Base-by-base conservation (phyloP, 2,113 vertebrate species). In the Poeciliopsis prolifica region DNA sequence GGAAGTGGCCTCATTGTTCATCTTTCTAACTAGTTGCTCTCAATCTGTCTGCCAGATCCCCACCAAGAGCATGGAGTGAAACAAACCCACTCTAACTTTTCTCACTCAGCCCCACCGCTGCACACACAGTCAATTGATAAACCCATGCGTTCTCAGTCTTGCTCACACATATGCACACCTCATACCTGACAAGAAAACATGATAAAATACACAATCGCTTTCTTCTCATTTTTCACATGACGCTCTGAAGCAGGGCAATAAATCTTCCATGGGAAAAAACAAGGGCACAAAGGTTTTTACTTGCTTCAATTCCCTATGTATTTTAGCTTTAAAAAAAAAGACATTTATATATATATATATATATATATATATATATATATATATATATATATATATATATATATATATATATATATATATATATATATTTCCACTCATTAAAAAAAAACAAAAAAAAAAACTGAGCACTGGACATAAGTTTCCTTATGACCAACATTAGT, bases 21-120 rank as follows among this genome's bases (percentile, higher is more conserved):
- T 77, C 86, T 81, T 88, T 89, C 88, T 92, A 94, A 94, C 90
- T 89, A 93, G 93, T 88, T 92, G 92, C 89, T 92, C 91, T 93
- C 90, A 94, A 94, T 93, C 93, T 93, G 88, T 91, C 81, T 84
- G 86, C 90, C 90, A 90, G 90, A 94, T 91, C 87, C 89, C 78
- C 82, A 86, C 87, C 80, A 81, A 83, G 75, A 91, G 75, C 81
- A 37, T 31, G 68, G 61, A 70, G 66, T 35, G 70, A 62, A 81
- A 65, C 78, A 76, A 19, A 61, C 78, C 78, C 24, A 72, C 37
- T 68, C 78, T 28, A 70, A 69, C 72, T 1, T 29, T 65, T 61
- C 62, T 77, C 74, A 40, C 72, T 44, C 75, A 68, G 29, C 13
- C 30, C 64, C 17, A 61, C 73, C 33, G 63, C 75, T 63, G 68